These are phyloP conservation scores for Limulus polyphemus DNA, from an alignment of 2,888 invertebrate genomes.

Conservation along the genomic window DNA sequence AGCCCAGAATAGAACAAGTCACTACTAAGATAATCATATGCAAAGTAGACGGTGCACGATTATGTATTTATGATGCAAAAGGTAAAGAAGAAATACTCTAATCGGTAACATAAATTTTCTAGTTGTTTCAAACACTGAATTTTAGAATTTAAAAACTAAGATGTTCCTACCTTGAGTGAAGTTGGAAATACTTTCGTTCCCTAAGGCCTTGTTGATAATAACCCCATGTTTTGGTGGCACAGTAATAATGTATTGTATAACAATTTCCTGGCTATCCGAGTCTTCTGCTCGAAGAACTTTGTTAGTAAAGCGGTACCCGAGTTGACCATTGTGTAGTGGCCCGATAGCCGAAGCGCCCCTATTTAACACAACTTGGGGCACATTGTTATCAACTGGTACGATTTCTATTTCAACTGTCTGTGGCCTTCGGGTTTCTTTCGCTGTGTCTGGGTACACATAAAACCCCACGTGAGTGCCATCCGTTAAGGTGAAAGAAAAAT, in stretches of 20 bases:
- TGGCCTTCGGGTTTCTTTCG: slow-evolving; percentile 30
- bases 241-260: slow-evolving; percentile 31
- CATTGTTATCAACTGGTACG: slow-evolving; percentile 34
- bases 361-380: slow-evolving; percentile 34
- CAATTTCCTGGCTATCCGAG: slow-evolving; percentile 32
- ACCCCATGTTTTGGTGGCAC: slow-evolving; percentile 32
- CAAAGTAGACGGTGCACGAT: too few species aligned
- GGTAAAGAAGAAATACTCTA: too few species aligned
- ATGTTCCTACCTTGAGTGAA: slow-evolving; percentile 36
- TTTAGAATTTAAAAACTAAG: too few species aligned
- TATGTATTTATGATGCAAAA: too few species aligned
- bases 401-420: slow-evolving; percentile 34
- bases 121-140: too few species aligned
- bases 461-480: slow-evolving; percentile 36
- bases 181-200: slow-evolving; percentile 29
- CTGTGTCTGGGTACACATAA: slow-evolving; percentile 33
- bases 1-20: too few species aligned
- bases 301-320: slow-evolving; percentile 32
- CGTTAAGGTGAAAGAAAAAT: slow-evolving; percentile 34
- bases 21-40: too few species aligned
- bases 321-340: slow-evolving; percentile 23
- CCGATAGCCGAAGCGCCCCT: slow-evolving; percentile 31
- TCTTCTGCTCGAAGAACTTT: slow-evolving; percentile 32
- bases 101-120: too few species aligned
- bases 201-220: slow-evolving; percentile 29